These are phyloP conservation scores for Hemithea aestivaria DNA, from an alignment of 2,888 invertebrate species.

Conservation along the genomic window DNA sequence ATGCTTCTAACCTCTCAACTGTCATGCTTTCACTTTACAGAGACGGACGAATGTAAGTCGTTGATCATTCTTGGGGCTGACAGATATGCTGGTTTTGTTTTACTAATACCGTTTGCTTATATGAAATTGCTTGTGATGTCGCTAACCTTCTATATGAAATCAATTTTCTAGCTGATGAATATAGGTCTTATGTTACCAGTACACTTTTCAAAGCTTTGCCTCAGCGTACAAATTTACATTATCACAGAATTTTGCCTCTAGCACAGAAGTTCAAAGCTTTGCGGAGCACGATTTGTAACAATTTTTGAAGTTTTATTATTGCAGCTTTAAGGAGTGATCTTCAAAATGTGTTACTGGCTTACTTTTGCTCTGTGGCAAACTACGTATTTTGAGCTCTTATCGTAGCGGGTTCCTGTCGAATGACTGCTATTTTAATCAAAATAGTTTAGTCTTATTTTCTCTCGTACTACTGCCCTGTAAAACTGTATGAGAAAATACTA, in stretches of 20 bases:
- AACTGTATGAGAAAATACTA: too few relatives aligned
- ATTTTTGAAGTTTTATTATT: conserved; percentile 18
- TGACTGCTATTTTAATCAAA: background rate
- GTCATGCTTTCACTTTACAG: conserved; percentile 77
- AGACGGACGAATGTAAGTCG: conserved; percentile 77
- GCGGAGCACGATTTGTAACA: conserved; percentile 38
- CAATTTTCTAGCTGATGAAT: background rate
- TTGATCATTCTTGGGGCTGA: conserved; percentile 61
- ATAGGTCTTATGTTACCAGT: background rate
- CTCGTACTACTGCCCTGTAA: too few relatives aligned
- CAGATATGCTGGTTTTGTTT: conserved; percentile 52
- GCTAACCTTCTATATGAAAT: conserved; percentile 1
- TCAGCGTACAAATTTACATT: background rate
- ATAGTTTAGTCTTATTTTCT: too few relatives aligned
- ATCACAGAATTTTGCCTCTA: background rate
- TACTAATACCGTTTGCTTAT: conserved; percentile 45
- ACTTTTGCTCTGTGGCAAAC: conserved; percentile 20
- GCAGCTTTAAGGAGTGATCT: conserved; percentile 5
- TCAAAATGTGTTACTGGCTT: conserved; percentile 34
- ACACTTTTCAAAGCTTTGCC: conserved; percentile 5
- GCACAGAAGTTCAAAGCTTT: conserved; percentile 24
- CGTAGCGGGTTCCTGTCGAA: too few relatives aligned
- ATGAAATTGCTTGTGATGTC: conserved; percentile 22
- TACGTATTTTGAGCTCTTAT: conserved; percentile 26
- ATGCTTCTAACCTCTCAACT: conserved; percentile 66